phyloP scores from a whole-genome alignment of 2,797 vertebrate species.

The Myripristis murdjan region DNA sequence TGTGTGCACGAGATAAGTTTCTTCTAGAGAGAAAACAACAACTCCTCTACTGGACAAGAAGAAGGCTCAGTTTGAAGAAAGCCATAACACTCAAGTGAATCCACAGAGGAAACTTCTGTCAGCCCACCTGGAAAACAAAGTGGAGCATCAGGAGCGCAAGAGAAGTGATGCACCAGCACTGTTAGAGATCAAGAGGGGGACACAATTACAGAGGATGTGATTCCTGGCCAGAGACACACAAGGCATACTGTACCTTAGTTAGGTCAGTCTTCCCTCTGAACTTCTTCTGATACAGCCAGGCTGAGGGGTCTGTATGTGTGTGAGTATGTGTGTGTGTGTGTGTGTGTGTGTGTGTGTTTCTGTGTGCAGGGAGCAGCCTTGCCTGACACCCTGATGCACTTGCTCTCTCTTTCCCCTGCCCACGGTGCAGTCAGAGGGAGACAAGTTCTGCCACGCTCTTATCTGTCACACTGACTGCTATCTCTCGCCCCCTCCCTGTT shows the following conservation, averaged over 20 bases:
- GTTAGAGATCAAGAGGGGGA: conserved; percentile 21
- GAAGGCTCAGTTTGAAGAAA: conserved; percentile 47
- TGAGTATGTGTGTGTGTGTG: conserved; percentile 38
- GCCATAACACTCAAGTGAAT: conserved; percentile 57
- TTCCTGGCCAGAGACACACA: conserved; percentile 21
- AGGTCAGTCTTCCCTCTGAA: conserved; percentile 75
- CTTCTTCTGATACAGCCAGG: conserved; percentile 64
- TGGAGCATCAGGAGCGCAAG: conserved; percentile 49
- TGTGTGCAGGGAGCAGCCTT: conserved; percentile 68
- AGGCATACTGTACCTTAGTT: conserved; percentile 74
- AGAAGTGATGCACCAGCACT: conserved; percentile 10
- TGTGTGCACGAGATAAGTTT: conserved; percentile 59
- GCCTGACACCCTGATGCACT: conserved; percentile 81
- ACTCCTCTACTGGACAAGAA: conserved; percentile 70
- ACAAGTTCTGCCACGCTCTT: conserved; percentile 81
- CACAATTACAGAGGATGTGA: conserved; percentile 28
- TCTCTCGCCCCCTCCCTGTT: conserved; percentile 66
- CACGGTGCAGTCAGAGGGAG: conserved; percentile 75
- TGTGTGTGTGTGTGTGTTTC: conserved; percentile 38
- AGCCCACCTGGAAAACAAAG: conserved; percentile 73
- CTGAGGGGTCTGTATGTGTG: conserved; percentile 58
- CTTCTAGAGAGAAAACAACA: conserved; percentile 53
- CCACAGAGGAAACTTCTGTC: conserved; percentile 60
- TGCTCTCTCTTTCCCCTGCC: conserved; percentile 77
- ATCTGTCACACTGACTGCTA: conserved; percentile 83